Conservation (phyloP, 1,140 invertebrate genomes). For the Eurosta solidaginis region DNA sequence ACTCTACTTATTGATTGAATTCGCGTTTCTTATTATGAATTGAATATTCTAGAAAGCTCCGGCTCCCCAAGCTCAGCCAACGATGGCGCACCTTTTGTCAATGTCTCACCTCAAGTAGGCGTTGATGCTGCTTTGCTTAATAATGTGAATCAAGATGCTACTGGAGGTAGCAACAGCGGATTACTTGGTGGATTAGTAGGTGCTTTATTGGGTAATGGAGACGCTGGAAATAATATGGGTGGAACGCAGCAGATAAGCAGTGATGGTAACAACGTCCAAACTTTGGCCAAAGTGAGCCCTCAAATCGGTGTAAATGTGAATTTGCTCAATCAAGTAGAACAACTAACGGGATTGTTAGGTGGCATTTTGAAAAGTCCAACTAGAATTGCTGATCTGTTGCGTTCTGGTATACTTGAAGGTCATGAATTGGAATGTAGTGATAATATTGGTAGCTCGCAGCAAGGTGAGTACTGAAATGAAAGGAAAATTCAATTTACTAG, state of each 20-base stretch:
- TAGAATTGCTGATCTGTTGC: background rate
- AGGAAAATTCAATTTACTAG: too few relatives aligned
- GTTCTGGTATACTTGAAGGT: background rate
- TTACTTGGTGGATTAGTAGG: background rate
- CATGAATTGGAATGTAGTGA: background rate
- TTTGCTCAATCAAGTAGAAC: background rate
- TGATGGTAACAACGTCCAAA: background rate
- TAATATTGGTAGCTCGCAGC: background rate
- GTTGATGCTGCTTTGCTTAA: background rate
- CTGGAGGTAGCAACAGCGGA: background rate
- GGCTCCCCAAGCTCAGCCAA: background rate
- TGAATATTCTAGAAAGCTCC: background rate
- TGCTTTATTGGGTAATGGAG: too few relatives aligned
- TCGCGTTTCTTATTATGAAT: too few relatives aligned
- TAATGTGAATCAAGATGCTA: background rate
- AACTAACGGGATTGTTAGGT: background rate
- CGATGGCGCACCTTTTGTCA: background rate
- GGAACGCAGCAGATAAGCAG: background rate
- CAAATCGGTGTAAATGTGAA: conserved; percentile 6
- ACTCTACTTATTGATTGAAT: too few relatives aligned
- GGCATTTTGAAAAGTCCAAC: background rate
- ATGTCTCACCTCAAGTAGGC: background rate
- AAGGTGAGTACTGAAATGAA: background rate
- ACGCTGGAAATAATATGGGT: background rate
- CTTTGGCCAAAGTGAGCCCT: conserved; percentile 16